Evolutionary conservation across 2,797 vertebrate genomes (phyloP), one percentile per base, ranked within the genome.

Genomic region (Mallotus villosus): DNA sequence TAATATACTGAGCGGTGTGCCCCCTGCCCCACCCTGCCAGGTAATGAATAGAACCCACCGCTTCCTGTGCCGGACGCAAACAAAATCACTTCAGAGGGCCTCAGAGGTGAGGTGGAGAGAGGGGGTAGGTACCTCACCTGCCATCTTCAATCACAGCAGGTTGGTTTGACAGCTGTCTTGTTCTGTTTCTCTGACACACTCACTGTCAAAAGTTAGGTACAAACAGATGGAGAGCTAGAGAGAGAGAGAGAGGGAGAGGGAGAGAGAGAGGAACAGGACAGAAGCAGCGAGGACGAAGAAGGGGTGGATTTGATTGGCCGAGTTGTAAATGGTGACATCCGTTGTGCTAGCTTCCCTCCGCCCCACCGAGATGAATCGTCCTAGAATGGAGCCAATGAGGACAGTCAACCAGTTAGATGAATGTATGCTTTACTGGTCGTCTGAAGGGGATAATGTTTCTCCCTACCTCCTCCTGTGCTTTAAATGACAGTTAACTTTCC

Each of bases 111-210:
- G 71, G 60, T 51, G 81, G 37, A 73, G 6, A 62, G 63, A 25
- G 58, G 78, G 87, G 85, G 67, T 81, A 61, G 90, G 87, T 84
- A 84, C 84, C 91, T 94, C 94, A 96, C 94, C 94, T 96, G 95
- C 92, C 92, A 92, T 94, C 93, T 93, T 94, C 93, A 93, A 85
- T 96, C 95, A 95, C 67, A 65, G 82, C 89, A 76, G 89, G 78
- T 88, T 88, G 90, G 90, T 93, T 27, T 92, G 92, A 95, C 91
- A 92, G 91, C 91, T 93, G 92, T 91, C 91, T 90, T 82, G 87
- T 90, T 85, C 83, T 79, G 77, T 89, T 90, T 84, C 82, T 84
- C 75, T 74, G 84, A 90, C 75, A 76, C 22, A 58, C 78, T 81
- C 49, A 25, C 77, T 77, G 85, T 91, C 91, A 92, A 92, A 90